Evolutionary conservation across 2,113 vertebrate species (phyloP).

Genomic region (Pomatostomus ruficeps): DNA sequence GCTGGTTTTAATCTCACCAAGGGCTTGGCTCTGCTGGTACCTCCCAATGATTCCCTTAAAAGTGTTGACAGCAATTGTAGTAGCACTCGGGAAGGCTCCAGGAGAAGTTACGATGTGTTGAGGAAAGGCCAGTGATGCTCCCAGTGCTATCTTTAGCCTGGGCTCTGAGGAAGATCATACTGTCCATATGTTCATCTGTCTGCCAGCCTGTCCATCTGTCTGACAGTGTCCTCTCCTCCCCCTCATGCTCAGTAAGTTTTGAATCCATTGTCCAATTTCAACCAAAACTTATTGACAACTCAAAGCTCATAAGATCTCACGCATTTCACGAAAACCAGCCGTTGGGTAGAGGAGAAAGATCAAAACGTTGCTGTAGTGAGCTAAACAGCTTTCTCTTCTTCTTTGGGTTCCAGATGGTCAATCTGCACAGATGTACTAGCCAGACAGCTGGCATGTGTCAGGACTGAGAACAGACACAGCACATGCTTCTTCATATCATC

Average conservation of each 20-base stretch:
- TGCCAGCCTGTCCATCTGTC: not conserved
- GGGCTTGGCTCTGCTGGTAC: not conserved
- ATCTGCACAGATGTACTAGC: not conserved
- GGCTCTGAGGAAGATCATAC: not conserved
- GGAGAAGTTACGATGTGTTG: not conserved
- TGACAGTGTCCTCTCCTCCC: not conserved
- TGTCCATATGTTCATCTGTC: not conserved
- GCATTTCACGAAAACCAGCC: not conserved
- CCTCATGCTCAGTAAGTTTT: accelerated
- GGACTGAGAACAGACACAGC: not conserved
- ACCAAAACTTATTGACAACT: not conserved
- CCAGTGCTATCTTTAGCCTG: not conserved
- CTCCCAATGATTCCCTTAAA: not conserved
- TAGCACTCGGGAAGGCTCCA: not conserved
- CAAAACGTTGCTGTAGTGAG: not conserved
- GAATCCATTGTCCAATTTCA: not conserved
- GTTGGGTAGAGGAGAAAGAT: not conserved
- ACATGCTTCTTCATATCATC: not conserved
- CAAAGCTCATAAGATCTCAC: not conserved
- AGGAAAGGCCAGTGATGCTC: not conserved
- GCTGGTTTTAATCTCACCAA: not conserved
- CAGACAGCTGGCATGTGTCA: not conserved
- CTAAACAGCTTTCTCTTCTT: not conserved
- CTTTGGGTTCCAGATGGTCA: not conserved
- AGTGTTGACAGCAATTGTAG: not conserved